phyloP scores from a whole-genome alignment of 2,797 vertebrate species.

The Eleutherodactylus coqui region DNA sequence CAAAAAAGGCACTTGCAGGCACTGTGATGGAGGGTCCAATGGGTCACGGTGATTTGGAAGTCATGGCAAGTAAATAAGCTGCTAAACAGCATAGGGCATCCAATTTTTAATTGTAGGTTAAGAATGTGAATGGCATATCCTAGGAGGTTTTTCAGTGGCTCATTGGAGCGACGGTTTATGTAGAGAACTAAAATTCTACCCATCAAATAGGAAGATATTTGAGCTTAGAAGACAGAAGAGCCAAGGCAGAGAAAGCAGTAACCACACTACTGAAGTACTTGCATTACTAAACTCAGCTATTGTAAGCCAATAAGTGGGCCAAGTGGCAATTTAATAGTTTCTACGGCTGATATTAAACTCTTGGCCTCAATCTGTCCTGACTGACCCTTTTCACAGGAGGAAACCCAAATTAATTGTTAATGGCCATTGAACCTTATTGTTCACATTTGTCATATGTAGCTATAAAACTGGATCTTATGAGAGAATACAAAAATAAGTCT shows the following conservation, averaged over 20 bases:
- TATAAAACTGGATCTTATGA: neutral
- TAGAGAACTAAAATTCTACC: neutral
- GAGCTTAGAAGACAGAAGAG: too few relatives aligned
- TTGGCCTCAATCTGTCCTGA: neutral
- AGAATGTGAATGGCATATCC: neutral
- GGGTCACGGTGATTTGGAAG: too few relatives aligned
- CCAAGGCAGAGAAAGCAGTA: neutral
- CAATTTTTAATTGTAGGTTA: neutral
- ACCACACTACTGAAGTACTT: neutral
- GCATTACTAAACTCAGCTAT: neutral
- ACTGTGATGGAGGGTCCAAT: too few relatives aligned
- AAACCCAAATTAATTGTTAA: constrained; percentile 3
- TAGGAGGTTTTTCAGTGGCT: neutral
- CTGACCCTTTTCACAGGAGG: neutral
- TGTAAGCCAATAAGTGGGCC: neutral
- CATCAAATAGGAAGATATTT: neutral
- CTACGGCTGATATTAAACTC: neutral
- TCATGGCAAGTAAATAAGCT: too few relatives aligned
- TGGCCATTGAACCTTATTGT: neutral
- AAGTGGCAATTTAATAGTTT: neutral
- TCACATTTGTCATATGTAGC: neutral
- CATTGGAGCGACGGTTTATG: neutral
- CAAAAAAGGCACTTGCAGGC: too few relatives aligned
- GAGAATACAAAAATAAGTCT: neutral
- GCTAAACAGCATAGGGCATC: too few relatives aligned